phyloP scores from a whole-genome alignment of 2,888 invertebrate species.

The Cepaea hortensis region DNA sequence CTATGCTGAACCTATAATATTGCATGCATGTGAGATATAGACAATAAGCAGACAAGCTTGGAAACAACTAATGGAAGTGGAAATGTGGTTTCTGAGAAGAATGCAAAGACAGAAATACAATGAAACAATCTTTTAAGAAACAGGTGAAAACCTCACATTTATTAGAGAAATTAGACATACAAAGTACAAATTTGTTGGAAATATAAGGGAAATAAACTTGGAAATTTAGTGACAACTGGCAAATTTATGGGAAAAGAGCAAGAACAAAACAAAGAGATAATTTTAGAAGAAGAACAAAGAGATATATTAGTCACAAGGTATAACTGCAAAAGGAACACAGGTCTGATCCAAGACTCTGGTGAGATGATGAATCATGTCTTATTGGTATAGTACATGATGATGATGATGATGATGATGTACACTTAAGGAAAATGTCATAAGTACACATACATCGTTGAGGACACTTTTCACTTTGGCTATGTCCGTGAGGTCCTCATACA shows the following conservation, averaged over 20 bases:
- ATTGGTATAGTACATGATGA: not conserved
- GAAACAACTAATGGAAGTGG: too few species aligned
- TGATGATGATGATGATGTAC: not conserved
- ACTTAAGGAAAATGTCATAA: not conserved
- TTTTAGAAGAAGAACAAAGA: not conserved
- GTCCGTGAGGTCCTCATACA: slow-evolving; percentile 90
- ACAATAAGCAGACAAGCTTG: too few species aligned
- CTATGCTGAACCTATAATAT: too few species aligned
- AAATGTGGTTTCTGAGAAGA: too few species aligned
- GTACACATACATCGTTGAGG: slow-evolving; percentile 80
- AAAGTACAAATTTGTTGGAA: not conserved
- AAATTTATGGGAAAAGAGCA: not conserved
- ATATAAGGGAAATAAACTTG: not conserved
- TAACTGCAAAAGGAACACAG: too few species aligned
- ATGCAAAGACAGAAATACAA: too few species aligned
- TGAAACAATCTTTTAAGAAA: too few species aligned
- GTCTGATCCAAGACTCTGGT: too few species aligned
- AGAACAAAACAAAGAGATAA: not conserved
- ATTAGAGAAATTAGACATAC: too few species aligned
- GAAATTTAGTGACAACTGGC: too few species aligned
- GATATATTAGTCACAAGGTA: not conserved
- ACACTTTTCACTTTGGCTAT: slow-evolving; percentile 83
- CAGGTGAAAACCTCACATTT: too few species aligned
- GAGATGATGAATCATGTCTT: not conserved
- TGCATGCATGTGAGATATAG: too few species aligned